Evolutionary conservation across 2,888 invertebrate genomes (phyloP), one percentile per base, ranked within the genome.

Genomic region (Scaptomyza reducta): DNA sequence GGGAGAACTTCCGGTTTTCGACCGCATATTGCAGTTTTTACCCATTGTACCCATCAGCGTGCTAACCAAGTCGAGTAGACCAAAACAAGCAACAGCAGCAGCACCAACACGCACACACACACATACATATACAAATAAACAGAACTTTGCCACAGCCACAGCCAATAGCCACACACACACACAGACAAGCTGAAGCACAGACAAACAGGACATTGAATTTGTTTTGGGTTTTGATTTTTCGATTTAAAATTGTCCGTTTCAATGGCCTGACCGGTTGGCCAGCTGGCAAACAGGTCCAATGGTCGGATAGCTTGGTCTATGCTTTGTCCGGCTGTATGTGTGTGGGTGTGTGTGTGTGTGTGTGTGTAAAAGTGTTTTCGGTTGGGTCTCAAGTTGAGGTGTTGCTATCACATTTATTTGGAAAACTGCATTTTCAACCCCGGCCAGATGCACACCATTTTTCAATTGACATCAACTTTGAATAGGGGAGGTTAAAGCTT

Each of bases 201-300:
- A 64, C 79, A 77, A 79, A 82, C 82, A 82, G 85, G 82, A 82
- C 82, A 82, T 85, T 82, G 82, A 82, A 85, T 82, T 85, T 85
- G 82, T 85, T 82, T 82, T 85, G 72, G 77, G 77, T 85, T 82
- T 85, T 82, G 82, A 83, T 83, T 82, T 82, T 82, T 82, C 82
- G 79, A 85, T 82, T 82, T 77, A 69, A 85, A 85, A 85, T 82
- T 79, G 82, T 79, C 71, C 85, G 85, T 81, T 70, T 81, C 81
- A 81, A 84, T 81, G 70, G 81, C 49, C 70, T 54, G 55, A 31
- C 18, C 61, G 42, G 47, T 40, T 46, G 53, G 11, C 53, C 53
- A 58, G 40, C 40, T 50, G 51, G 33, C 50, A 46, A 6, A 16
- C 44, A 33, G 41, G 60, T 53, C 68, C 0, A 9, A 33, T 38